phyloP scores from a whole-genome alignment of 2,113 vertebrate genomes.

The Siniperca chuatsi region DNA sequence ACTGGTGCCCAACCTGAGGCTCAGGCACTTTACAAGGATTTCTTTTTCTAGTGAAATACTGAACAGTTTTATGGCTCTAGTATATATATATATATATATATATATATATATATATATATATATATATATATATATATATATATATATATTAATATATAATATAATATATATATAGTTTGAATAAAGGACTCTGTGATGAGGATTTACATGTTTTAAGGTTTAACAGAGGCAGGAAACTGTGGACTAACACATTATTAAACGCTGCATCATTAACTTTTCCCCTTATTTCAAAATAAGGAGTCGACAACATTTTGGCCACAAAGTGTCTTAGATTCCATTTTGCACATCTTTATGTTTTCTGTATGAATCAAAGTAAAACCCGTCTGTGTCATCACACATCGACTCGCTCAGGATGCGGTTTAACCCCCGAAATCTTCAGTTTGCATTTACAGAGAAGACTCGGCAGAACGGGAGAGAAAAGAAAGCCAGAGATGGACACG shows the following conservation, averaged over 20 bases:
- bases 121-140: too few relatives aligned
- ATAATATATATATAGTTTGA: too few relatives aligned
- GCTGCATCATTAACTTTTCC: not conserved
- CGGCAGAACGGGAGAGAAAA: too few relatives aligned
- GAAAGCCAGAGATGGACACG: not conserved
- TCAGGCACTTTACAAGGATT: too few relatives aligned
- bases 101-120: too few relatives aligned
- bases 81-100: too few relatives aligned
- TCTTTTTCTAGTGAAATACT: too few relatives aligned
- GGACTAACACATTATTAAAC: not conserved
- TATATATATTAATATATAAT: too few relatives aligned
- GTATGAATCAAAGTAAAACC: slow-evolving; percentile 35
- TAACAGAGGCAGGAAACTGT: not conserved
- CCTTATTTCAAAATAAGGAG: not conserved
- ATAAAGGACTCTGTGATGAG: too few relatives aligned
- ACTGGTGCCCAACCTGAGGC: too few relatives aligned
- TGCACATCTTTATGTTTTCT: not conserved
- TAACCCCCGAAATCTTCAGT: slow-evolving; percentile 13
- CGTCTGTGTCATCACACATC: not conserved
- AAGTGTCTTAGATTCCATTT: not conserved
- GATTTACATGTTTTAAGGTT: too few relatives aligned
- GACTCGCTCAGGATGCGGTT: slow-evolving; percentile 27
- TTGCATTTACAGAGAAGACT: slow-evolving; percentile 59
- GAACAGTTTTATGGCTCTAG: too few relatives aligned
- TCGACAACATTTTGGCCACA: not conserved